Base-by-base conservation (phyloP, 2,797 vertebrate genomes). In the Cyclura pinguis region DNA sequence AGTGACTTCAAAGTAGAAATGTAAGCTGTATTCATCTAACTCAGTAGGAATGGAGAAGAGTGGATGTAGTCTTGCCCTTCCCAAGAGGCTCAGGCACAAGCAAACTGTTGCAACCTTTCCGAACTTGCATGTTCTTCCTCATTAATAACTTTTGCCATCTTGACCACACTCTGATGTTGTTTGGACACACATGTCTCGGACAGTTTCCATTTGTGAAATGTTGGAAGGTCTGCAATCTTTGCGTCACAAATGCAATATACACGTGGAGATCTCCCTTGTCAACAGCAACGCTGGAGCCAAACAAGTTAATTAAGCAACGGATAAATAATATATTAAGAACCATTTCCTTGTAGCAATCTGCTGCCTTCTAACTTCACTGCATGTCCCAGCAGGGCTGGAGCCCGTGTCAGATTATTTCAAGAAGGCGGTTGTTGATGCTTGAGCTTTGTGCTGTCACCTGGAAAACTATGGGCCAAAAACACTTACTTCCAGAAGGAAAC, bases 311-410 rank as follows among this genome's bases (percentile, higher is more conserved):
- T 83, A n/a, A 80, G 3, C 27, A 18, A 69, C n/a, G 13, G 29
- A 50, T 4, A 9, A 67, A 24, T 42, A 52, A 35, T 29, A 59
- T 38, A 3, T 47, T 0, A 50, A 80, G 80, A 42, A 57, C 32
- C 12, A 0, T 13, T 59, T 8, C 10, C 6, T 85, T 69, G 7
- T 16, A 35, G 42, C 77, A 12, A 14, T 47, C n/a, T 0, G 0
- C 22, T 84, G n/a, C 1, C 78, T 64, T 91, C 32, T 9, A 10
- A 74, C 22, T 76, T 42, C 2, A n/a, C 27, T 32, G 55, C 3
- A 16, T 69, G 59, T 0, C 16, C 0, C n/a, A 78, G 13, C 57
- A 76, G 88, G 12, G 35, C 76, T 80, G 35, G 32, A 55, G 0
- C 2, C 4, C 5, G 14, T 0, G 12, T 24, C 24, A 80, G 16